These are phyloP conservation scores for Eupithecia vulgata DNA, from an alignment of 2,888 invertebrate genomes.

Conservation along the genomic window DNA sequence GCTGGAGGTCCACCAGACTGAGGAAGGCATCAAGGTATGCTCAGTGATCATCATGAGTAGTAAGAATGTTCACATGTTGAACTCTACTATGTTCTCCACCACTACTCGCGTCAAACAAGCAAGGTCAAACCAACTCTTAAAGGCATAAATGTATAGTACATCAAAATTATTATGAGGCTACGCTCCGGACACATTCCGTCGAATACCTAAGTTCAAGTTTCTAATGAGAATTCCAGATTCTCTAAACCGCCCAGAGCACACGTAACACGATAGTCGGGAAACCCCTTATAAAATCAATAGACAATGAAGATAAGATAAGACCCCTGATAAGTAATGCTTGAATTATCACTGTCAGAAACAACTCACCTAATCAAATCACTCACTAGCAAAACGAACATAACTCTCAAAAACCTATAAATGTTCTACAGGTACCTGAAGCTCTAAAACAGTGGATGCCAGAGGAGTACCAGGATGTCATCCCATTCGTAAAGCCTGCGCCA, in stretches of 20 bases:
- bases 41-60: not conserved
- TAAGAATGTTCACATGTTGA: too few relatives aligned
- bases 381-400: not conserved
- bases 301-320: not conserved
- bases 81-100: too few relatives aligned
- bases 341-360: not conserved
- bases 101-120: too few relatives aligned
- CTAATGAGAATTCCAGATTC: too few relatives aligned
- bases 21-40: constrained; percentile 93
- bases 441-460: constrained; percentile 90
- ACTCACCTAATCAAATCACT: not conserved
- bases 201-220: too few relatives aligned
- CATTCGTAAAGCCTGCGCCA: constrained; percentile 97
- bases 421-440: constrained; percentile 83
- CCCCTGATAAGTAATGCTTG: not conserved
- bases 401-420: not conserved
- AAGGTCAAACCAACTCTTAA: too few relatives aligned
- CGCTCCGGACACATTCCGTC: too few relatives aligned
- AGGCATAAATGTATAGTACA: too few relatives aligned
- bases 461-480: constrained; percentile 92
- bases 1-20: constrained; percentile 95
- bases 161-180: too few relatives aligned
- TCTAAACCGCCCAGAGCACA: too few relatives aligned
- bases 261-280: too few relatives aligned
- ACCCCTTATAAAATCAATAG: not conserved